Evolutionary conservation across 1,140 invertebrate genomes (phyloP).

Genomic region (Plutomurus gul): DNA sequence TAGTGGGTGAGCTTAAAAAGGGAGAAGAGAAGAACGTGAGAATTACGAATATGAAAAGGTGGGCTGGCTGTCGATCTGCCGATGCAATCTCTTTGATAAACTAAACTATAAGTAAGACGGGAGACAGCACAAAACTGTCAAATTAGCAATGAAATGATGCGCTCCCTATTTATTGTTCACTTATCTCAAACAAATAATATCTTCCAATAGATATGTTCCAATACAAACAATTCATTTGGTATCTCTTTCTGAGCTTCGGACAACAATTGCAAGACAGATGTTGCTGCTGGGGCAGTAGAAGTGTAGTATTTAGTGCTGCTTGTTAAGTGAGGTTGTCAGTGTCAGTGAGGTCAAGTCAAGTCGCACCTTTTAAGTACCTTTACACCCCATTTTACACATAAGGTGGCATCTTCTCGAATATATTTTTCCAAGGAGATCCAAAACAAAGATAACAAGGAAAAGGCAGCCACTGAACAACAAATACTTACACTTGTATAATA

Average conservation of each 20-base stretch:
- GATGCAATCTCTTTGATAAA: no score
- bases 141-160: neutral
- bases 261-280: neutral
- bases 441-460: neutral
- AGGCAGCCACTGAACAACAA: neutral
- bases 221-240: conserved; percentile 7
- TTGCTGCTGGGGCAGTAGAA: neutral
- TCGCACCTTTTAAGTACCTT: neutral
- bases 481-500: neutral
- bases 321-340: neutral
- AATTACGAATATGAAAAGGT: no score
- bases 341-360: no score
- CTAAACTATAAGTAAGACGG: neutral
- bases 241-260: neutral
- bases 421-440: neutral
- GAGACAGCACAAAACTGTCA: neutral
- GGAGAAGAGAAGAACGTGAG: neutral
- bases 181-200: neutral
- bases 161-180: neutral
- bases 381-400: conserved; percentile 24
- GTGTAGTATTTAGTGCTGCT: neutral
- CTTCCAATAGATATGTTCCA: conserved; percentile 22
- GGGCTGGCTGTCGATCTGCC: no score
- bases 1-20: neutral
- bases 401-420: neutral